These are phyloP conservation scores for Hestina assimilis DNA, from an alignment of 1,140 invertebrate species.

Conservation along the genomic window DNA sequence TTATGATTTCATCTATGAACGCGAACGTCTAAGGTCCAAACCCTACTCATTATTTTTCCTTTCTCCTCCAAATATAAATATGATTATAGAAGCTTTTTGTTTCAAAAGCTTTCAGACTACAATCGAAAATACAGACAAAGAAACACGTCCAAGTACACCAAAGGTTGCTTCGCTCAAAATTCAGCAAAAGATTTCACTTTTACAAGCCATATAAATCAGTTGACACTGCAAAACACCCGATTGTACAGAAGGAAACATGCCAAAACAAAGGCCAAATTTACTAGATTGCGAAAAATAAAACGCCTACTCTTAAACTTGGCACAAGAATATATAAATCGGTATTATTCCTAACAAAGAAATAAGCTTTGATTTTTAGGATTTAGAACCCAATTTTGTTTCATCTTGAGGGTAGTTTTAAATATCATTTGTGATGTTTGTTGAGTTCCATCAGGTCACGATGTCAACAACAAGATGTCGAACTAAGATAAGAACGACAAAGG, in stretches of 20 bases:
- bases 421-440: too few relatives aligned
- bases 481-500: slow-evolving; percentile 41
- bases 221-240: neutral
- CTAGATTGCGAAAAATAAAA: slow-evolving; percentile 12
- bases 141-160: too few relatives aligned
- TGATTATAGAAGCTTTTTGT: too few relatives aligned
- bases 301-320: slow-evolving; percentile 11
- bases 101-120: too few relatives aligned
- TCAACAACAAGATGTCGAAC: neutral
- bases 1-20: too few relatives aligned
- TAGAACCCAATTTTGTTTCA: neutral
- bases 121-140: too few relatives aligned
- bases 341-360: slow-evolving; percentile 1
- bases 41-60: too few relatives aligned
- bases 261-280: slow-evolving; percentile 6
- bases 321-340: neutral
- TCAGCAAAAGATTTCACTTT: neutral
- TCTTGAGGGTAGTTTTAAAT: neutral
- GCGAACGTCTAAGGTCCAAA: too few relatives aligned
- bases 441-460: too few relatives aligned
- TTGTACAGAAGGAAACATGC: slow-evolving; percentile 11
- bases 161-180: too few relatives aligned
- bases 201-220: neutral
- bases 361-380: neutral
- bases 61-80: too few relatives aligned